Evolutionary conservation across 2,113 vertebrate species (phyloP), one percentile per base, ranked within the genome.

Genomic region (Percina caprodes): DNA sequence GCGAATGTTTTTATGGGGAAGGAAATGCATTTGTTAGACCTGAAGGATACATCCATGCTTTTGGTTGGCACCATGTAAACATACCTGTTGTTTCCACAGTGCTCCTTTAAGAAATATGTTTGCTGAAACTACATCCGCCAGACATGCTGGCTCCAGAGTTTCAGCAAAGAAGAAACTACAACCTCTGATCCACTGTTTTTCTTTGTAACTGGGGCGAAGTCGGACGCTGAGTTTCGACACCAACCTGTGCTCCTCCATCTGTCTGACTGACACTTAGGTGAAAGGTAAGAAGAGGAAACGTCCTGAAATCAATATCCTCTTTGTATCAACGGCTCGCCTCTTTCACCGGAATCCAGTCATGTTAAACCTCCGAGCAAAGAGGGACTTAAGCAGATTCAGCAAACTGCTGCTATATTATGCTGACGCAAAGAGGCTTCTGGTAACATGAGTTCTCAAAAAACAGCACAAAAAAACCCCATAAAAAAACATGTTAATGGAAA

Each of bases 281-380:
- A 83, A 91, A 90, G 85, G 59, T 60, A 82, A 91, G 84, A 83
- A 77, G 80, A 83, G 84, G 86, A 92, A 91, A 83, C 63, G 14
- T 58, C 67, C 55, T 83, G 86, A 89, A 87, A 92, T 92, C 88
- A 92, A 87, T 90, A 91, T 87, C 55, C 42, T 79, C 82, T 81
- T 84, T 91, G 85, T 90, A 82, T 74, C 52, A 6, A 82, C 21
- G 49, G 46, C 73, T 74, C 39, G 1, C 51, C 67, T 74, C 83
- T 58, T 87, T 82, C 65, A 15, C 54, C 51, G 39, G 82, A 91
- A 74, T 79, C 69, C 84, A 79, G 69, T 89, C 76, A 69, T 48
- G 86, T 84, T 75, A 82, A 87, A 79, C 83, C 61, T 67, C 45
- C 0, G 1, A 69, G 79, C 60, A 55, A 58, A 73, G 65, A 79